Percentiles rank a stretch among this genome's conserved stretches.
Conservation (phyloP, 2,888 invertebrate species). For the Acanthoscelides obtectus region DNA sequence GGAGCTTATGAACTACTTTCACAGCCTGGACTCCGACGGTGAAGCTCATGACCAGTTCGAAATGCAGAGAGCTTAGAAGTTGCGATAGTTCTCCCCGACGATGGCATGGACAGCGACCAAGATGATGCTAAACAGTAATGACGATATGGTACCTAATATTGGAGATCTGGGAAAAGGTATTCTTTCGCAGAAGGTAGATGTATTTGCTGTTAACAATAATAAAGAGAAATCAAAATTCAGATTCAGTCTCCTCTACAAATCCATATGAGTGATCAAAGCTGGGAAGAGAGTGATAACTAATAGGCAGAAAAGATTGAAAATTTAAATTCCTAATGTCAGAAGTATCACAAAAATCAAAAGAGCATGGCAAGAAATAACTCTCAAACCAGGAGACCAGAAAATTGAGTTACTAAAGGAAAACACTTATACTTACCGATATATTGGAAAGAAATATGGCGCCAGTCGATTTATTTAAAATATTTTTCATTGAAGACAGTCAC, state of each 20-base stretch:
- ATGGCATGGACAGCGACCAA: too few relatives aligned
- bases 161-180: constrained; percentile 11
- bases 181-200: too few relatives aligned
- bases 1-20: too few relatives aligned
- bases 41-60: too few relatives aligned
- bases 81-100: too few relatives aligned
- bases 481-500: constrained; percentile 7
- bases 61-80: too few relatives aligned
- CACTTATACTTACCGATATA: constrained; percentile 7
- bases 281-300: constrained; percentile 8
- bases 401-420: too few relatives aligned
- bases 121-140: not conserved
- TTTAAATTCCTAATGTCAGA: constrained; percentile 3
- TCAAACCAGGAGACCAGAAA: constrained; percentile 4
- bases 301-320: constrained; percentile 8
- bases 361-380: too few relatives aligned
- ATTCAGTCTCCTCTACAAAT: too few relatives aligned
- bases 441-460: constrained; percentile 8
- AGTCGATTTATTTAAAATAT: constrained; percentile 12
- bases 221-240: not conserved
- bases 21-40: too few relatives aligned
- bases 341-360: constrained; percentile 5
- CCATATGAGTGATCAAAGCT: constrained; percentile 1
- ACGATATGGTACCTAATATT: too few relatives aligned
- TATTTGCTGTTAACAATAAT: too few relatives aligned